Evolutionary conservation across 2,113 vertebrate genomes (phyloP).

Genomic region (Noctilio leporinus): DNA sequence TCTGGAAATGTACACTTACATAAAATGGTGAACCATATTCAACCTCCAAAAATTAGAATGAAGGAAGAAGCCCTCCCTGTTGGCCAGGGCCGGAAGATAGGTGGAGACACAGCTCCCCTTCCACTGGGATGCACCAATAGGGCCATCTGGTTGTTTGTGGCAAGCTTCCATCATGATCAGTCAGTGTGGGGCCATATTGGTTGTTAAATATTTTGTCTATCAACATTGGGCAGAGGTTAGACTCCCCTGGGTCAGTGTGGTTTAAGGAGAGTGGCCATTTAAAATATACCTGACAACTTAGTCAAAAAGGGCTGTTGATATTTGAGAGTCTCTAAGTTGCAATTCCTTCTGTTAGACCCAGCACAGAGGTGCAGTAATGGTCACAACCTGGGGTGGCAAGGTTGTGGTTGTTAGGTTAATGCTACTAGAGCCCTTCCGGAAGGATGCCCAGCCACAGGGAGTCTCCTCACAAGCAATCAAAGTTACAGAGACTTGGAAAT

Average conservation of each 20-base stretch:
- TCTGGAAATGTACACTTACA: neutral
- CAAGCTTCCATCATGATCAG: neutral
- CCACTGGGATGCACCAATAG: fast-evolving
- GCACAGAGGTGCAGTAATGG: neutral
- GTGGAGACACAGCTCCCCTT: neutral
- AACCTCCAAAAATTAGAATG: neutral
- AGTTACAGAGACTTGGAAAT: neutral
- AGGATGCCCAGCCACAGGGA: neutral
- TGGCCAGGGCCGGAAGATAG: neutral
- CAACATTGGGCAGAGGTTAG: conserved; percentile 25
- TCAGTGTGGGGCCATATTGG: neutral
- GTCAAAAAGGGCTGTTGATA: neutral
- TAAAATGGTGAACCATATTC: neutral
- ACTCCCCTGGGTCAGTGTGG: conserved; percentile 7
- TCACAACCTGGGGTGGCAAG: neutral
- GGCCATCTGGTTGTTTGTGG: neutral
- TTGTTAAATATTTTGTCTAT: conserved; percentile 40
- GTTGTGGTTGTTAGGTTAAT: neutral
- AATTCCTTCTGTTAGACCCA: neutral
- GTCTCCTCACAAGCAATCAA: neutral
- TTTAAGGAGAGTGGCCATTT: conserved; percentile 45
- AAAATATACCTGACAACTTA: conserved; percentile 17
- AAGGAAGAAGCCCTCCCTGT: neutral
- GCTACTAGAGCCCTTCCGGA: neutral
- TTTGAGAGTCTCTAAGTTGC: neutral